Evolutionary conservation across 2,113 vertebrate species (phyloP), one percentile per base, ranked within the genome.

Genomic region (Poecilia latipinna): DNA sequence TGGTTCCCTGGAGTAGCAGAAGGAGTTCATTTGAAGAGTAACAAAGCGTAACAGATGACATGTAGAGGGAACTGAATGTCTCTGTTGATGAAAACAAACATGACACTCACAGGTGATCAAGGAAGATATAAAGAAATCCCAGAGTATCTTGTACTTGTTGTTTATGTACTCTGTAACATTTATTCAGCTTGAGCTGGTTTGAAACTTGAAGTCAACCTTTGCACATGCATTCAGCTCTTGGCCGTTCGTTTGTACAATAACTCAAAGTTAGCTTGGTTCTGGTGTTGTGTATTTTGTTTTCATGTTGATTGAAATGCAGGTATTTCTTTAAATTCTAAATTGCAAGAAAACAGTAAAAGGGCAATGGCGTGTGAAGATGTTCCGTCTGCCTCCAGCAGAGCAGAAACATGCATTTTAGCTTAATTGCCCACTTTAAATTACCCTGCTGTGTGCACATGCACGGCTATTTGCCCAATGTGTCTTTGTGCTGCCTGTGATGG

Each of bases 21-120:
- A 42, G 64, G 72, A 83, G 79, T 75, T 26, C 4, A 74, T 63
- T 65, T 69, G 69, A 83, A 24, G 72, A 63, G 76, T 39, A 67
- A 61, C 67, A 67, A 63, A 79, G 79, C 51, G 15, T 26, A 70
- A 83, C 71, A 39, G 63, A 22, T 8, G 62, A 60, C 42, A 75
- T 57, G 72, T 60, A 31, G 26, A 39, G 77, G 89, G 77, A 74
- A 26, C 65, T 11, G 68, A 85, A 44, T 85, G 75, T 84, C 86
- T 88, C 22, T 3, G 68, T 79, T 87, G 77, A 86, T 72, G 81
- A 44, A 90, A 86, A 57, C 19, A 4, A 66, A 68, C 66, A 63
- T 33, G 22, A 24, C 78, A 74, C 86, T 88, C 80, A 70, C 82
- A 78, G 51, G 60, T 28, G 37, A 71, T 75, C 44, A 35, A 74